Base-by-base conservation (phyloP, 2,797 vertebrate species). In the Macropodus opercularis region DNA sequence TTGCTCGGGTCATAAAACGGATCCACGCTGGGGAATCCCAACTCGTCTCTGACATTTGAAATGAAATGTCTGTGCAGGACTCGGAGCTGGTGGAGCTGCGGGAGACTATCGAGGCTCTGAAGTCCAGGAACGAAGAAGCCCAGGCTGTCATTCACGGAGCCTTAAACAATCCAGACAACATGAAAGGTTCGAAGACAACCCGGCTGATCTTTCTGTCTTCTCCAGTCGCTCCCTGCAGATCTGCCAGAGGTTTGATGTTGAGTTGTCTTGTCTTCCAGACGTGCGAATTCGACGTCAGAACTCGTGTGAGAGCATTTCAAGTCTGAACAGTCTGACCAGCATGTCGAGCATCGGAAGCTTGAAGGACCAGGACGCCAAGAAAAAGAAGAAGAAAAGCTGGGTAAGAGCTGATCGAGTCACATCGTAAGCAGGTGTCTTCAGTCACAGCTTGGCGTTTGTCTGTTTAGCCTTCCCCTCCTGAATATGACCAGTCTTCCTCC, bases 311-410 rank as follows among this genome's bases (percentile, higher is more conserved):
- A 99, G 96, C 89, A 96, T 99, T 89, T 95, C 95, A 18, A 98
- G 97, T 66, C 93, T 98, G 66, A 97, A 98, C 88, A 98, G 97
- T 86, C 92, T 97, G 85, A 95, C 95, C 84, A 99, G 97, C 82
- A 93, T 96, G 85, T 99, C 95, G 43, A 98, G 97, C 79, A 23
- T 97, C 0, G 94, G 96, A 79, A 98, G 96, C 78, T 60, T 95
- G 80, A 98, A 98, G 83, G 96, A 98, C 0, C 91, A 94, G 0
- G 96, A 99, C 0, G 94, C 94, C 31, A 99, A 99, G 82, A 99
- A 98, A 86, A 99, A 98, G 88, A 99, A 98, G 74, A 99, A 99
- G 56, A 98, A 97, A 89, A 98, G 94, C 80, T 98, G 97, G 97
- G 95, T 97, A 91, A 88, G 94, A 62, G 22, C 14, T 3, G 21